A percentile compares a stretch with the other conserved stretches of the same genome.
Conservation (phyloP, 92 coral and sea anemone species). For the Porites rus region DNA sequence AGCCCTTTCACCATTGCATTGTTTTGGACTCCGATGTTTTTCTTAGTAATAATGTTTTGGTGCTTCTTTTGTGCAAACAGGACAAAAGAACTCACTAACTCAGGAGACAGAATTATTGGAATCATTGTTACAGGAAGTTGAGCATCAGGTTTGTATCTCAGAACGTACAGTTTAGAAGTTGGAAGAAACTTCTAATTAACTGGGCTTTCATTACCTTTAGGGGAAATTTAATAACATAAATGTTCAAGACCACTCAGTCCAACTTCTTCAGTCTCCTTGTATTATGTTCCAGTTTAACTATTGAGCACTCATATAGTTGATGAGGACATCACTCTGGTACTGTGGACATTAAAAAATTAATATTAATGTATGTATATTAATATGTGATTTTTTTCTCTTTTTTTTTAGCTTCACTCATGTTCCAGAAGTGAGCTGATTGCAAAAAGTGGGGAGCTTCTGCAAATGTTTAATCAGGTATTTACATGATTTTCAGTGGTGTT, state of each 20-base stretch:
- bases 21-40: no score
- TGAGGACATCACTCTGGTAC: no score
- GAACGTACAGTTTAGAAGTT: neutral
- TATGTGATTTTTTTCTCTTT: neutral
- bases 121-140: conserved; percentile 95
- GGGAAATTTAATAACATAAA: no score
- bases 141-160: conserved; percentile 82
- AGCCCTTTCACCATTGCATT: no score
- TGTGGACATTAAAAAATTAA: no score
- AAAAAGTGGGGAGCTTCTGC: conserved; percentile 93
- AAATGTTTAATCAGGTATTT: conserved; percentile 91
- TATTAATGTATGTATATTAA: neutral
- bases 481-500: neutral
- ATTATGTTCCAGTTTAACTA: no score
- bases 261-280: no score
- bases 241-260: no score
- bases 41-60: no score
- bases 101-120: conserved; percentile 97
- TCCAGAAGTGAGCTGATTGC: conserved; percentile 98
- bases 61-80: conserved; percentile 34
- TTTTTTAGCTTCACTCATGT: conserved; percentile 90
- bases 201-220: no score
- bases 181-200: no score
- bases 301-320: no score
- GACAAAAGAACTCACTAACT: conserved; percentile 95